A percentile compares a stretch with the other conserved stretches of the same genome.
Evolutionary conservation across 2,888 invertebrate genomes (phyloP).

Genomic region (Microchrysa polita): DNA sequence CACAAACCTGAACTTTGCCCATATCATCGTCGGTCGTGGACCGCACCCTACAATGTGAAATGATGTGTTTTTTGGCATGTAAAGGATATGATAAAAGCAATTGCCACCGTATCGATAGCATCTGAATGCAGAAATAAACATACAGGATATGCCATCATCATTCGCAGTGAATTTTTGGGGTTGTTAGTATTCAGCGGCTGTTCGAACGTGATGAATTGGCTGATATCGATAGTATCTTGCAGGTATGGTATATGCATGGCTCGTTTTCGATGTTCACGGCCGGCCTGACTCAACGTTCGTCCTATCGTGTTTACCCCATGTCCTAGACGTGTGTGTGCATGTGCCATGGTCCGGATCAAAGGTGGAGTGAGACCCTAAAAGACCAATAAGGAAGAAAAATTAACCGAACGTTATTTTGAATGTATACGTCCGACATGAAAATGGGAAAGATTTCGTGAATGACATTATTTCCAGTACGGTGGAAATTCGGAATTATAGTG

Average conservation of each 20-base stretch:
- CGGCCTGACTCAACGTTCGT: too few species aligned
- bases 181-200: slow-evolving; percentile 46
- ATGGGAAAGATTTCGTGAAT: not conserved
- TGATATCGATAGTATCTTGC: slow-evolving; percentile 37
- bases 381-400: slow-evolving; percentile 8
- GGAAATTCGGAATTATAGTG: not conserved
- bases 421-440: not conserved
- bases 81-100: slow-evolving; percentile 49
- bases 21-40: too few species aligned
- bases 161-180: slow-evolving; percentile 1
- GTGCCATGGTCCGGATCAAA: not conserved
- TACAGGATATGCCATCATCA: slow-evolving; percentile 24
- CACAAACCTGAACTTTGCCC: not conserved
- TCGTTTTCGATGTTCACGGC: not conserved
- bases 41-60: slow-evolving; percentile 46
- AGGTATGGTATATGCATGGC: slow-evolving; percentile 14
- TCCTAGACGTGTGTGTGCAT: not conserved
- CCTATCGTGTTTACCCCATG: not conserved
- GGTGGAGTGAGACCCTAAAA: not conserved
- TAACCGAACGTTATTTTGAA: slow-evolving; percentile 6
- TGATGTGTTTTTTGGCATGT: slow-evolving; percentile 48
- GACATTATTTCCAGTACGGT: not conserved
- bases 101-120: slow-evolving; percentile 50
- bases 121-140: slow-evolving; percentile 46
- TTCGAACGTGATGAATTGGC: slow-evolving; percentile 49